phyloP scores from a whole-genome alignment of 2,888 invertebrate genomes.

The Coecobrya sp. region DNA sequence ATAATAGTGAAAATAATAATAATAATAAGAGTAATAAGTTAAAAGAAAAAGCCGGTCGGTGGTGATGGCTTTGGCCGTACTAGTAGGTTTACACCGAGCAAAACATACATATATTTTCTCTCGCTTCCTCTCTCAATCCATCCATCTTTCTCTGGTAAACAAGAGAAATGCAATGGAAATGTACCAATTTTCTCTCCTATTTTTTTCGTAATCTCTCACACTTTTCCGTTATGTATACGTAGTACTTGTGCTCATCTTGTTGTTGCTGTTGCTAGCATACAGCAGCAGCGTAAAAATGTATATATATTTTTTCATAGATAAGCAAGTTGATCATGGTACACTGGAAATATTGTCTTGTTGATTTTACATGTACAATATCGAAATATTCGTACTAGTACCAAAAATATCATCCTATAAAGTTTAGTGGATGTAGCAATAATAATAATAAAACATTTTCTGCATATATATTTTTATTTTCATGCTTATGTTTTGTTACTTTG shows the following conservation, averaged over 20 bases:
- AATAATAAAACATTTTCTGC: slow-evolving; percentile 18
- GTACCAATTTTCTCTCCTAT: slow-evolving; percentile 41
- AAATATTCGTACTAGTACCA: not conserved
- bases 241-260: too few species aligned
- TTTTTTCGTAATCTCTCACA: slow-evolving; percentile 37
- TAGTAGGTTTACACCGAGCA: not conserved
- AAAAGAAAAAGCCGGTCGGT: slow-evolving; percentile 50
- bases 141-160: slow-evolving; percentile 56
- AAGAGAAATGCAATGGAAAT: slow-evolving; percentile 64
- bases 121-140: slow-evolving; percentile 27
- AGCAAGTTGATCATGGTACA: slow-evolving; percentile 47
- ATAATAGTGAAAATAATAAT: slow-evolving; percentile 49
- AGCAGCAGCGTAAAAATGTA: too few species aligned
- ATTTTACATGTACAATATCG: not conserved
- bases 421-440: not conserved
- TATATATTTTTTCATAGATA: not conserved
- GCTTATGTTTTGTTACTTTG: slow-evolving; percentile 22
- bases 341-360: slow-evolving; percentile 81
- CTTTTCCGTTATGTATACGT: not conserved
- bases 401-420: not conserved
- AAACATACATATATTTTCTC: slow-evolving; percentile 45
- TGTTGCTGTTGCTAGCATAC: too few species aligned
- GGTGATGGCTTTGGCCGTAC: not conserved
- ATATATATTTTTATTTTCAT: not conserved
- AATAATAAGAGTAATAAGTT: slow-evolving; percentile 62